Conservation (phyloP, 2,888 invertebrate genomes). For the Terebella lapidaria region DNA sequence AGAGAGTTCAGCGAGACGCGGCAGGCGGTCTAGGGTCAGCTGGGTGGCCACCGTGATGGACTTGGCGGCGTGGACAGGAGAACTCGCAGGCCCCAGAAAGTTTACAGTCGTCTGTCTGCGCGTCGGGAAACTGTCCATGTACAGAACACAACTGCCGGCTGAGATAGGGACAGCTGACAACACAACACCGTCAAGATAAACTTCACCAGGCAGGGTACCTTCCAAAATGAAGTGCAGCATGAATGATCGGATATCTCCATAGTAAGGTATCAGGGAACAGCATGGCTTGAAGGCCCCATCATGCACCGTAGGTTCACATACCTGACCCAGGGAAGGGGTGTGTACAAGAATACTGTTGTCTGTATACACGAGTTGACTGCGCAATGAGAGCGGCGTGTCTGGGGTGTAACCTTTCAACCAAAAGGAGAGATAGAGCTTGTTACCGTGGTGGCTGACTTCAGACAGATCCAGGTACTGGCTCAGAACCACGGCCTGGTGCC, state of each 20-base stretch:
- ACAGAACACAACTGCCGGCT: neutral
- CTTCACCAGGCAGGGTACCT: neutral
- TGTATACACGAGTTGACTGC: no score
- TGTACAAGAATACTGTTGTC: no score
- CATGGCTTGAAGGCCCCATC: no score
- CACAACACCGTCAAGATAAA: constrained; percentile 13
- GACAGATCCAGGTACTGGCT: no score
- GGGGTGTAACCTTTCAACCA: no score
- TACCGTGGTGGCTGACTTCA: no score
- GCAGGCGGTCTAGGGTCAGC: constrained; percentile 12
- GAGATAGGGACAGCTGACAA: neutral
- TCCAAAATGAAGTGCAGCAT: constrained; percentile 10
- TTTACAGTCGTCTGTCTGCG: neutral
- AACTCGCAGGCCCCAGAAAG: neutral
- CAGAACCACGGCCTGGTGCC: no score
- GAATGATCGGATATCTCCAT: constrained; percentile 10
- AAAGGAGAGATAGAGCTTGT: no score
- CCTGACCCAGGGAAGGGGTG: no score
- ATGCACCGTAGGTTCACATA: no score
- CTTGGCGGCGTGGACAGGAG: neutral
- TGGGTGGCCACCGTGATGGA: constrained; percentile 16
- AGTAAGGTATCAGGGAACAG: no score
- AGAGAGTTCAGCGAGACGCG: neutral
- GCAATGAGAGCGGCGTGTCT: no score
- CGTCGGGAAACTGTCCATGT: neutral